Conservation (phyloP, 2,113 vertebrate genomes). For the Lophius piscatorius region DNA sequence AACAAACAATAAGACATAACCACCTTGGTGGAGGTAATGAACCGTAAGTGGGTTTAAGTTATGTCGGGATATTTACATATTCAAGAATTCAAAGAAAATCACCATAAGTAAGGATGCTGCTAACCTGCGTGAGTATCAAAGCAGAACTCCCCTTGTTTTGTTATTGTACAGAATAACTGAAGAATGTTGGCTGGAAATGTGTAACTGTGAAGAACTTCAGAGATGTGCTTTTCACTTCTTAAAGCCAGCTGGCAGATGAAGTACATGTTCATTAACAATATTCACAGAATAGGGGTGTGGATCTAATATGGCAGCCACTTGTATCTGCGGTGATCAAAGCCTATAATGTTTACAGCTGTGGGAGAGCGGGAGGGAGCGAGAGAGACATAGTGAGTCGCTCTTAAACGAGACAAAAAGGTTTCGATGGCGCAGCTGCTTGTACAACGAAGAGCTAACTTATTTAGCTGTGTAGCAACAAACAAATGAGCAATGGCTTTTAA, state of each 20-base stretch:
- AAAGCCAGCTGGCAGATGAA: constrained; percentile 53
- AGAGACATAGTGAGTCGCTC: constrained; percentile 36
- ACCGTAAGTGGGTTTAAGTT: background rate
- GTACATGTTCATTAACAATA: constrained; percentile 67
- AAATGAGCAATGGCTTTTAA: constrained; percentile 47
- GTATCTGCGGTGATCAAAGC: constrained; percentile 68
- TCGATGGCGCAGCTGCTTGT: constrained; percentile 52
- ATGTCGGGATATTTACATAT: background rate
- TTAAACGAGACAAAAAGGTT: constrained; percentile 65
- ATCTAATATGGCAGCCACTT: constrained; percentile 62
- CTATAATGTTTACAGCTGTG: constrained; percentile 52
- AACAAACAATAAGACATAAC: no score
- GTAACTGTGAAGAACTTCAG: constrained; percentile 36
- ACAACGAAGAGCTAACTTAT: constrained; percentile 32
- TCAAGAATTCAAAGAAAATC: background rate
- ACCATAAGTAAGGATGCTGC: constrained; percentile 4
- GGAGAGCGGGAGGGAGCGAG: constrained; percentile 1
- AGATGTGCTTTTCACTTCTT: background rate
- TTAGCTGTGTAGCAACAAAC: constrained; percentile 32
- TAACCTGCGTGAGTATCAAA: constrained; percentile 20
- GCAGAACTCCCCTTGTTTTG: constrained; percentile 12
- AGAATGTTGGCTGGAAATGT: constrained; percentile 50
- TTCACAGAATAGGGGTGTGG: constrained; percentile 67
- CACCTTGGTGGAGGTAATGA: background rate
- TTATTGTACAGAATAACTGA: constrained; percentile 30